Evolutionary conservation across 2,113 vertebrate species (phyloP).

Genomic region (Cercopithecus mona): DNA sequence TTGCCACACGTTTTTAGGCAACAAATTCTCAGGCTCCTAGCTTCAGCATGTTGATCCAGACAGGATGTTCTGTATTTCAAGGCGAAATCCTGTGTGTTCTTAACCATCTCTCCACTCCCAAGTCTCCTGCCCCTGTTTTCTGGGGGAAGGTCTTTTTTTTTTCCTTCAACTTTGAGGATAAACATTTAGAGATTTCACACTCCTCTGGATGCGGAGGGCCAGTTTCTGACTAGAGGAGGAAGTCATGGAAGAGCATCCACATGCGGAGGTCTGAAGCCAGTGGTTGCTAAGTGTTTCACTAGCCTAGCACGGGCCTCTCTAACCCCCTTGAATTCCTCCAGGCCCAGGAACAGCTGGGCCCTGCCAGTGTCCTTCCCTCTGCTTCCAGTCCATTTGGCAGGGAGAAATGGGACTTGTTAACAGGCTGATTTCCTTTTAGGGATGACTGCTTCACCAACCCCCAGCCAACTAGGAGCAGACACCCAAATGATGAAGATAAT

Average conservation of each 20-base stretch:
- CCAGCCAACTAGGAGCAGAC: constrained; percentile 47
- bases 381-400: constrained; percentile 9
- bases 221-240: constrained; percentile 23
- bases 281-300: background rate
- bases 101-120: background rate
- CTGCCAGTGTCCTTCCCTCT: constrained; percentile 17
- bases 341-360: constrained; percentile 39
- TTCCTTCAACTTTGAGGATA: background rate
- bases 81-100: background rate
- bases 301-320: background rate
- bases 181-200: background rate
- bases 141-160: background rate
- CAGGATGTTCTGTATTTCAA: background rate
- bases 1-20: background rate
- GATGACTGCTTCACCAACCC: background rate
- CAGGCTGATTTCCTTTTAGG: constrained; percentile 74
- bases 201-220: background rate
- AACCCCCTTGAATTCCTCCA: background rate
- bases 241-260: background rate
- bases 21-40: background rate
- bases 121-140: background rate
- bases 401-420: constrained; percentile 13
- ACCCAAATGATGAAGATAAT: constrained; percentile 41
- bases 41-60: background rate
- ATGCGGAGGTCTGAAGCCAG: background rate